Conservation (phyloP, 2,888 invertebrate genomes). For the Phaonia tiefii region DNA sequence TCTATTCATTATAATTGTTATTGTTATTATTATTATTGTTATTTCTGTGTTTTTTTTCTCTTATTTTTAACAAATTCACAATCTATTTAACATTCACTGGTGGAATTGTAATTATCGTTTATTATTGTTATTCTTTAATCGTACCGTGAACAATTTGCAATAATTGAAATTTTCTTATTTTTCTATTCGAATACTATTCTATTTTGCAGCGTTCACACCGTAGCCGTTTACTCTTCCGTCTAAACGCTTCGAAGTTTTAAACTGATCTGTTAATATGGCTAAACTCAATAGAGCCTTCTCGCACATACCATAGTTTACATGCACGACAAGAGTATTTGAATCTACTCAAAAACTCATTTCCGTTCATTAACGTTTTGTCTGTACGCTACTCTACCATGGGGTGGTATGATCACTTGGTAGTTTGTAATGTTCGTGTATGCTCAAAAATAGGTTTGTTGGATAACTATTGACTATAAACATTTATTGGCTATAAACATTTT, state of each 20-base stretch:
- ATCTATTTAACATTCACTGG: constrained; percentile 7
- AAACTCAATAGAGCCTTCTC: constrained; percentile 51
- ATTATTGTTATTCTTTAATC: constrained; percentile 1
- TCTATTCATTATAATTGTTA: not conserved
- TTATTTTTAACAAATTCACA: not conserved
- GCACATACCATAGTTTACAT: constrained; percentile 34
- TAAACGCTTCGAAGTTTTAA: constrained; percentile 58
- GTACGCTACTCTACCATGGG: constrained; percentile 49
- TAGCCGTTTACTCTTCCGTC: constrained; percentile 17
- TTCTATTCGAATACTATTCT: constrained; percentile 9
- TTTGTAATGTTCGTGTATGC: too few species aligned
- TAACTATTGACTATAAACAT: too few species aligned
- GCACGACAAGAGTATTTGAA: constrained; percentile 26
- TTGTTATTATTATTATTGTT: too few species aligned
- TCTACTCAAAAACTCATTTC: constrained; percentile 63
- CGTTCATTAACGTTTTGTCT: constrained; percentile 49
- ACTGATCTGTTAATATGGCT: constrained; percentile 50
- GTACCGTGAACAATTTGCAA: constrained; percentile 12
- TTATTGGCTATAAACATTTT: too few species aligned
- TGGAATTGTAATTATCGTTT: constrained; percentile 1
- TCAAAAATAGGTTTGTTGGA: too few species aligned
- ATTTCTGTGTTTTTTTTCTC: not conserved
- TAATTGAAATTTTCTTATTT: not conserved
- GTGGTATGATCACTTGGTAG: too few species aligned
- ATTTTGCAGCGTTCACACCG: not conserved